Evolutionary conservation across 1,140 invertebrate genomes (phyloP), one percentile per base, ranked within the genome.

Genomic region (Trialeurodes vaporariorum): DNA sequence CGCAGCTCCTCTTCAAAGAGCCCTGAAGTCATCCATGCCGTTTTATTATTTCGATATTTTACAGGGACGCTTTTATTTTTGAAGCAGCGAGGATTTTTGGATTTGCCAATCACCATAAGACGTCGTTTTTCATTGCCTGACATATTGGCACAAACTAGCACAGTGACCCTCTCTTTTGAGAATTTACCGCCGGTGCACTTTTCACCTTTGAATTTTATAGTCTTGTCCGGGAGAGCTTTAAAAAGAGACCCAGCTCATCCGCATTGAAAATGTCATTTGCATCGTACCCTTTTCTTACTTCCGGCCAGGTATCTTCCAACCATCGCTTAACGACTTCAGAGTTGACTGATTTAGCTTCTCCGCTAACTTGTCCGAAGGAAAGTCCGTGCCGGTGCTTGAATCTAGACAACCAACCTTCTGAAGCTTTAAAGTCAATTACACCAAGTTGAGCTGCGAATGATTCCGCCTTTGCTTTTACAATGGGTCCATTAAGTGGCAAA

Each of bases 41-140:
- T 68, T 17, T 2, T 34, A 23, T 68, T 58, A 59, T 40, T 64
- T 23, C n/a, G n/a, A 25, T 65, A 68, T 13, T 61, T 27, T 1
- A 68, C 67, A 23, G 63, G 63, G 1, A 65, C 9, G 21, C 12
- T 25, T 66, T 68, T 68, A 22, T 58, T 58, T 61, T 61, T 68
- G 40, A 68, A 68, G 26, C 63, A 68, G 2, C 25, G 27, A 59
- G 67, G 67, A 17, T 59, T 27, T 27, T 69, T 40, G 1, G 24
- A 5, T 27, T 65, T 68, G 9, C 65, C 65, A 22, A 67, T 63
- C 12, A 67, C 61, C 25, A 67, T 27, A n/a, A 67, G 61, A 63
- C 25, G 93, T 74, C 85, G 86, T 69, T 85, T 83, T 22, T 77
- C 78, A 59, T 61, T 67, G 24, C 70, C 70, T 34, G 77, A 73